Conservation (phyloP, 2,888 invertebrate genomes). For the Epinotia nisella region DNA sequence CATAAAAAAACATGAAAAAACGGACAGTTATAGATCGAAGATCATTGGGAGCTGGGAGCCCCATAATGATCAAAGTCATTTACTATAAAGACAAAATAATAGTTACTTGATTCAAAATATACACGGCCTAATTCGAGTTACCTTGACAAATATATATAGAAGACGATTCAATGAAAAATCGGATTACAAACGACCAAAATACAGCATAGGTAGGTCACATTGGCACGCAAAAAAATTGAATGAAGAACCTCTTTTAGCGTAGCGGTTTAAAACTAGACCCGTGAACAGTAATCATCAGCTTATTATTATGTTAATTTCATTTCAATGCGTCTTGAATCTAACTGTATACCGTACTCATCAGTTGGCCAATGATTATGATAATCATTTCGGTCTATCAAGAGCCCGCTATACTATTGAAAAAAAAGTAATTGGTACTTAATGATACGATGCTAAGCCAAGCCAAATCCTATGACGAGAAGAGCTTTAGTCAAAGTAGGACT, state of each 20-base stretch:
- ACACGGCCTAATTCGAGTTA: no score
- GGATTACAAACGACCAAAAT: neutral
- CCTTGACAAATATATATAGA: no score
- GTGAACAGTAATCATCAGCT: constrained; percentile 11
- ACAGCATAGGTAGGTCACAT: neutral
- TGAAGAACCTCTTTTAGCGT: neutral
- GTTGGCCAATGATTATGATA: constrained; percentile 37
- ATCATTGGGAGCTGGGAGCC: no score
- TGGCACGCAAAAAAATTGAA: neutral
- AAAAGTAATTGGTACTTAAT: constrained; percentile 7
- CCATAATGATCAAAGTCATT: no score
- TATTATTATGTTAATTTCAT: constrained; percentile 24
- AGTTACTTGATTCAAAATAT: no score
- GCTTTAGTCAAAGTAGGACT: neutral
- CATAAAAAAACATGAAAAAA: no score
- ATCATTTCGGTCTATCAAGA: constrained; percentile 36
- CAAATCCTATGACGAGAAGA: neutral
- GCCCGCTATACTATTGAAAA: constrained; percentile 12
- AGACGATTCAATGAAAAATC: neutral
- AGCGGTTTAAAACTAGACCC: neutral
- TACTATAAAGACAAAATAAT: no score
- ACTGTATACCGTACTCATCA: constrained; percentile 26
- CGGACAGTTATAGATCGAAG: no score
- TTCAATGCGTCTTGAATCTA: constrained; percentile 32
- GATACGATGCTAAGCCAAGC: neutral